These are phyloP conservation scores for Mustela lutreola DNA, from an alignment of 2,113 vertebrate genomes.

Conservation along the genomic window DNA sequence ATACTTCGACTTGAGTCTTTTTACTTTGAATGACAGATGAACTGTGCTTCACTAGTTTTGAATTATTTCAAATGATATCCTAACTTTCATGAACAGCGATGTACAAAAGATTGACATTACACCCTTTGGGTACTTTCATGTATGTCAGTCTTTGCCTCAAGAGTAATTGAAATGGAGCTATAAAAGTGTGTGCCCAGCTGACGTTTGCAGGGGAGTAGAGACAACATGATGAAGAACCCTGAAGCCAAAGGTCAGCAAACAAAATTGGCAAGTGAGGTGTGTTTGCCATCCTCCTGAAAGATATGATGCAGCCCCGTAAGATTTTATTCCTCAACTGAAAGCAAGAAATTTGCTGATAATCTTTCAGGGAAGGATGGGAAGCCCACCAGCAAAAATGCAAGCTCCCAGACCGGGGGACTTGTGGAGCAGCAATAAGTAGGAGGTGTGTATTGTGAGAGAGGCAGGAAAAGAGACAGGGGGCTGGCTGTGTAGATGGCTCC, in stretches of 20 bases:
- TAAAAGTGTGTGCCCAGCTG: neutral
- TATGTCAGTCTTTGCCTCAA: conserved; percentile 19
- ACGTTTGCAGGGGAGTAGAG: neutral
- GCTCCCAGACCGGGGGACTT: conserved; percentile 46
- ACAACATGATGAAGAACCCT: neutral
- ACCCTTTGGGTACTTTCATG: conserved; percentile 20
- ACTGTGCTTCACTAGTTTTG: neutral
- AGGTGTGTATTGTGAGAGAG: conserved; percentile 50
- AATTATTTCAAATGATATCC: conserved; percentile 51
- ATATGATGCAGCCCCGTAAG: neutral
- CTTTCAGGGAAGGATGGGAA: conserved; percentile 69
- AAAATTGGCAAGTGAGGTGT: neutral
- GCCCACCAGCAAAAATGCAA: conserved; percentile 57
- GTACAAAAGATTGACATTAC: neutral
- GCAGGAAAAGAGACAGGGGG: conserved; percentile 61
- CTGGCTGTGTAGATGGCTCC: conserved; percentile 71
- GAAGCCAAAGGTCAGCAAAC: neutral
- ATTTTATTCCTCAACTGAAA: neutral
- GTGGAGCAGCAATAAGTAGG: conserved; percentile 70
- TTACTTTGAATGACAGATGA: conserved; percentile 50
- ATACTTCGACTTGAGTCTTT: neutral
- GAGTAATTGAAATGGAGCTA: conserved; percentile 41
- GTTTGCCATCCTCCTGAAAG: conserved; percentile 33
- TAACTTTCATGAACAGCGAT: conserved; percentile 59
- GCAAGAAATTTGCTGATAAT: neutral